phyloP scores from a whole-genome alignment of 2,113 vertebrate genomes.

The Gallinago jamesoni region DNA sequence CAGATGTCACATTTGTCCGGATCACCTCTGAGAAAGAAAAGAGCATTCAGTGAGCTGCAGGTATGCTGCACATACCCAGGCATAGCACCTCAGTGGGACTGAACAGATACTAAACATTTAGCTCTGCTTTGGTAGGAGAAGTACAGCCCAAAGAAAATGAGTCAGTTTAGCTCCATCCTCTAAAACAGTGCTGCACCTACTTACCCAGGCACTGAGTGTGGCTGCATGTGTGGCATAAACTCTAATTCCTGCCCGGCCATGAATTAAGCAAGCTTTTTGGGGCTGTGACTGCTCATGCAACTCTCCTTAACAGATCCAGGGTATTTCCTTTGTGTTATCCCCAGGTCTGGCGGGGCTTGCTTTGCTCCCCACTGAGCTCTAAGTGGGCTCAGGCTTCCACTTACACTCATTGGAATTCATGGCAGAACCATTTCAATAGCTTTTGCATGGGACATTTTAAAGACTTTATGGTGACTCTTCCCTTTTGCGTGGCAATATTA shows the following conservation, averaged over 20 bases:
- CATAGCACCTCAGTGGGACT: neutral
- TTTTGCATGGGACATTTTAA: neutral
- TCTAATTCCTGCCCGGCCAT: neutral
- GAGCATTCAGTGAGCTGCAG: neutral
- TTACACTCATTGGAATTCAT: neutral
- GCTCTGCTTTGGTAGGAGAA: neutral
- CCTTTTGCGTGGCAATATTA: neutral
- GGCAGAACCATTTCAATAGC: neutral
- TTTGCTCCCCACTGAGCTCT: neutral
- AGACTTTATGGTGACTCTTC: neutral
- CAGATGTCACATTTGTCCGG: slow-evolving; percentile 94
- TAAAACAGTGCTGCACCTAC: accelerated
- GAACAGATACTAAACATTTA: accelerated
- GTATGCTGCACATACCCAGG: neutral
- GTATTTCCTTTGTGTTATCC: neutral
- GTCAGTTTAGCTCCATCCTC: neutral
- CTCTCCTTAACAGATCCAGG: neutral
- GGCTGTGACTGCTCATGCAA: accelerated
- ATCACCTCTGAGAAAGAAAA: slow-evolving; percentile 84
- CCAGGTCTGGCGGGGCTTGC: neutral
- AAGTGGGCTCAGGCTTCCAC: neutral
- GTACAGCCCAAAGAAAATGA: neutral
- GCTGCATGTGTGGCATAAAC: neutral
- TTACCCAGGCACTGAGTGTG: accelerated
- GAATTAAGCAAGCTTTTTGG: neutral